Base-by-base conservation (phyloP, 2,888 invertebrate genomes). In the Chalcis sispes region DNA sequence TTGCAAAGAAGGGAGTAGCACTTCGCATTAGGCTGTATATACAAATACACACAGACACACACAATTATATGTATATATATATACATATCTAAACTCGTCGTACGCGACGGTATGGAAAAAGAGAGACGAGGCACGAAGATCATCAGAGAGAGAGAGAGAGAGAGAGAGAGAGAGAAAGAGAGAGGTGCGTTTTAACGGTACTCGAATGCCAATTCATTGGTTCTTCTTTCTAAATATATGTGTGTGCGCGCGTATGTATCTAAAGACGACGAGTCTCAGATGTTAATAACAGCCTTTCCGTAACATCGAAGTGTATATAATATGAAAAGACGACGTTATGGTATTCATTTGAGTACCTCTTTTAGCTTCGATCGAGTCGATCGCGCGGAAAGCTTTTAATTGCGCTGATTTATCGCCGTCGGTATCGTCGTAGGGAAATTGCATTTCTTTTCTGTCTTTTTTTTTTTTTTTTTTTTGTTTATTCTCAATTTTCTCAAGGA, bases 151-250 rank as follows among this genome's bases (percentile, higher is more conserved):
- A n/a, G n/a, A n/a, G n/a, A n/a, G n/a, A n/a, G n/a, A n/a, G n/a
- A n/a, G n/a, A n/a, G n/a, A n/a, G n/a, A n/a, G n/a, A n/a, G n/a
- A n/a, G n/a, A n/a, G n/a, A n/a, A n/a, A n/a, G n/a, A n/a, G n/a
- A n/a, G n/a, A n/a, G n/a, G n/a, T n/a, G n/a, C 73, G 67, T 72
- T 79, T 79, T 82, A 82, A 82, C 82, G 82, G 82, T 80, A 81
- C 79, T 69, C 74, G 74, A 81, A 79, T 80, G 79, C 79, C 80
- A 67, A 79, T 75, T 79, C 70, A 54, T 77, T 71, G 75, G 75
- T 77, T 69, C 80, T 80, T 80, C 77, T 77, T 77, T 76, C 59
- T 74, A 58, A n/a, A 48, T 15, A 36, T 36, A 36, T 36, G 10
- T 36, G 10, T 36, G 10, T 36, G 10, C 10, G 10, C 10, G 10